Evolutionary conservation across 2,113 vertebrate genomes (phyloP).

Genomic region (Damaliscus lunatus): DNA sequence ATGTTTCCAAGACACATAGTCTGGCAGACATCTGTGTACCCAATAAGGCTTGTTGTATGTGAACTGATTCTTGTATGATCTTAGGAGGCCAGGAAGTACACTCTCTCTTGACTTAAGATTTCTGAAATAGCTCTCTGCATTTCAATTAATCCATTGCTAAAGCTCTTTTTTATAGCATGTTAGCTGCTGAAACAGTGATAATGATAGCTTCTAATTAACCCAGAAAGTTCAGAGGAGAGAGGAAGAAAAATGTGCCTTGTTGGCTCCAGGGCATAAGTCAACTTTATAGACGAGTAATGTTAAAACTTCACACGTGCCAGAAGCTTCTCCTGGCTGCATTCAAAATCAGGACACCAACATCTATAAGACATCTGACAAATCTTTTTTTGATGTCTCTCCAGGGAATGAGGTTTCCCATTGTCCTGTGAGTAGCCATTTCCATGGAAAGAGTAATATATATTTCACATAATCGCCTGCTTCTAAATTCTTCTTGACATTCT

Average conservation of each 20-base stretch:
- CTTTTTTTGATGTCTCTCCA: neutral
- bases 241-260: neutral
- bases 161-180: conserved; percentile 30
- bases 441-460: neutral
- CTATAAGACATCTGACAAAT: conserved; percentile 14
- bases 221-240: conserved; percentile 45
- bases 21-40: neutral
- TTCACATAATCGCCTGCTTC: neutral
- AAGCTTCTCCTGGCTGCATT: conserved; percentile 12
- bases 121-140: conserved; percentile 28
- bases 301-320: conserved; percentile 26
- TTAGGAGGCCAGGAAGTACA: neutral
- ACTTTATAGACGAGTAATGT: neutral
- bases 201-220: conserved; percentile 54
- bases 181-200: conserved; percentile 31
- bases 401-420: neutral
- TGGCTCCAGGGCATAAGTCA: neutral
- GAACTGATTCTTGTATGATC: neutral
- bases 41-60: neutral
- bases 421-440: neutral
- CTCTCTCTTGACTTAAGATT: conserved; percentile 19
- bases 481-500: neutral
- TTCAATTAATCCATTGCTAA: conserved; percentile 31
- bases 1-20: neutral
- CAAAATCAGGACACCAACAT: conserved; percentile 17